Percentiles rank a stretch among this genome's conserved stretches.
phyloP scores from a whole-genome alignment of 2,113 vertebrate species.

The Dromaius novaehollandiae region DNA sequence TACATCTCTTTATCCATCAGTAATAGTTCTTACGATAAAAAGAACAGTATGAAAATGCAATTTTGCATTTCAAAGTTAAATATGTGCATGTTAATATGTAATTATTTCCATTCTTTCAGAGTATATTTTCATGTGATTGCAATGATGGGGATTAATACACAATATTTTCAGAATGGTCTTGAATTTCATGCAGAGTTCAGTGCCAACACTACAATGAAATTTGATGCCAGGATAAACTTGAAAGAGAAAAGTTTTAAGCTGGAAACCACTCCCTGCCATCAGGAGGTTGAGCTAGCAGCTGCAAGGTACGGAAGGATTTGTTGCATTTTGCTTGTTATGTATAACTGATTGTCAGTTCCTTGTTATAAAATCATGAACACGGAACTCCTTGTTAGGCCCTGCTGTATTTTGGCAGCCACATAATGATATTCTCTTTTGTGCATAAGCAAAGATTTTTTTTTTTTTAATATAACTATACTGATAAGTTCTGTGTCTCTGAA shows the following conservation, averaged over 20 bases:
- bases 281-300: conserved; percentile 70
- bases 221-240: conserved; percentile 74
- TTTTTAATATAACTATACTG: no score
- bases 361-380: neutral
- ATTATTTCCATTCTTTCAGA: conserved; percentile 65
- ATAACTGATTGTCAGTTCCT: neutral
- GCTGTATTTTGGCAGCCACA: neutral
- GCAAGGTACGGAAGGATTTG: conserved; percentile 70
- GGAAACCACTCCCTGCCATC: conserved; percentile 70
- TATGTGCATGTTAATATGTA: neutral
- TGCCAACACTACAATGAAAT: conserved; percentile 69
- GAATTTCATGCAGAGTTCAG: conserved; percentile 72
- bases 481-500: no score
- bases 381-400: neutral
- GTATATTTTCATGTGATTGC: conserved; percentile 71
- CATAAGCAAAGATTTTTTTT: neutral
- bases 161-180: conserved; percentile 78
- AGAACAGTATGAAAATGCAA: neutral
- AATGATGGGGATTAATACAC: conserved; percentile 84
- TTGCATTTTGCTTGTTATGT: neutral
- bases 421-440: neutral
- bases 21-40: neutral
- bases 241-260: conserved; percentile 79
- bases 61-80: conserved; percentile 7
- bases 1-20: neutral